Conservation (phyloP, 2,888 invertebrate genomes). For the Mimachlamys varia region DNA sequence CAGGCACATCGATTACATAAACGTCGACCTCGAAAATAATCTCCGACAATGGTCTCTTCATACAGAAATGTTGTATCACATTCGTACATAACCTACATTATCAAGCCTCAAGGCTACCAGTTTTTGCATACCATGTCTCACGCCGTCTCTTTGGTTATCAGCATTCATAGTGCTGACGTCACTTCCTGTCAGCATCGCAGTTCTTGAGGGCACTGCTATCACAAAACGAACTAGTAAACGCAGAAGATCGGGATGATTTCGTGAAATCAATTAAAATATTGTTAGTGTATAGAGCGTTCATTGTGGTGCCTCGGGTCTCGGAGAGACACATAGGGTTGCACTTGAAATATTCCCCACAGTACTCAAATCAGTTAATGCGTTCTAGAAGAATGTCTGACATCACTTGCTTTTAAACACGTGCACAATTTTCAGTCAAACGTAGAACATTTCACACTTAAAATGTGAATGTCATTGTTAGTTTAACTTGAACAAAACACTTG, state of each 20-base stretch:
- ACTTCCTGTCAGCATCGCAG: background rate
- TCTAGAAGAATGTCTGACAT: background rate
- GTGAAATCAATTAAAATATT: background rate
- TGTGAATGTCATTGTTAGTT: conserved; percentile 5
- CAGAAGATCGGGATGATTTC: background rate
- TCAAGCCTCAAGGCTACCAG: background rate
- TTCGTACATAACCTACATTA: background rate
- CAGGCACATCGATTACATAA: background rate
- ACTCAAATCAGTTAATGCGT: background rate
- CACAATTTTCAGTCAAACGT: background rate
- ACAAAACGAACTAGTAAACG: background rate
- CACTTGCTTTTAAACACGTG: background rate
- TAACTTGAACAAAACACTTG: background rate
- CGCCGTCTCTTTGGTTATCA: background rate
- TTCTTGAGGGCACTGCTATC: background rate
- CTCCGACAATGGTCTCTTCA: background rate
- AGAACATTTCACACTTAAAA: background rate
- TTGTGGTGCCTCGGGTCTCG: background rate
- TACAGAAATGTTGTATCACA: background rate
- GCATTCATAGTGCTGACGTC: background rate
- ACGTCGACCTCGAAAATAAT: background rate
- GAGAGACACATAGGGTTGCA: background rate
- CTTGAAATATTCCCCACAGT: background rate
- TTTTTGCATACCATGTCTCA: background rate
- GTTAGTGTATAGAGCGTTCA: background rate